These are phyloP conservation scores for Loxodonta africana DNA, from an alignment of 2,113 vertebrate genomes.

Conservation along the genomic window DNA sequence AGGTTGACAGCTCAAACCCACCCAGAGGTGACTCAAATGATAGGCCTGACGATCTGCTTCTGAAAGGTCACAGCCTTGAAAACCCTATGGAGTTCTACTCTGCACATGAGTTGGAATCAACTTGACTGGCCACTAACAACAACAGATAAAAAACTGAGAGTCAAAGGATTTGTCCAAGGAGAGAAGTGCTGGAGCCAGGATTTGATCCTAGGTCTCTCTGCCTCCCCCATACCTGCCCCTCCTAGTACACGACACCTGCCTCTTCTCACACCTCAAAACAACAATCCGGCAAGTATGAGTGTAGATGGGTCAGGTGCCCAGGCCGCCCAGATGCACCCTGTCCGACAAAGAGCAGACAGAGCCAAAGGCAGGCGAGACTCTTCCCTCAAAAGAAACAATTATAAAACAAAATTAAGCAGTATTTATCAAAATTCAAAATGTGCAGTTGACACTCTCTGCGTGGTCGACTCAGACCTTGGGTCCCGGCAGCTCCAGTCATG, in stretches of 20 bases:
- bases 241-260: not conserved
- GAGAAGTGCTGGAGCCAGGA: not conserved
- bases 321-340: not conserved
- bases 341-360: not conserved
- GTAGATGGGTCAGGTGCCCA: not conserved
- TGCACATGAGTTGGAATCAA: not conserved
- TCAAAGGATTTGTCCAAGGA: not conserved
- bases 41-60: not conserved
- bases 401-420: not conserved
- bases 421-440: not conserved
- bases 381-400: not conserved
- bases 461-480: not conserved
- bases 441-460: fast-evolving
- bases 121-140: not conserved
- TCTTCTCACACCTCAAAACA: not conserved
- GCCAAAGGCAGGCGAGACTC: not conserved
- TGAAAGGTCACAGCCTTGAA: not conserved
- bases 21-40: not conserved
- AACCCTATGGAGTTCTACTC: not conserved
- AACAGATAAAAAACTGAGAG: not conserved
- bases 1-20: not conserved
- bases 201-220: not conserved
- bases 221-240: not conserved
- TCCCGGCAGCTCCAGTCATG: fast-evolving
- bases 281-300: not conserved